A percentile compares a stretch with the other conserved stretches of the same genome.
phyloP scores from a whole-genome alignment of 2,797 vertebrate species.

The Garrulus glandarius region DNA sequence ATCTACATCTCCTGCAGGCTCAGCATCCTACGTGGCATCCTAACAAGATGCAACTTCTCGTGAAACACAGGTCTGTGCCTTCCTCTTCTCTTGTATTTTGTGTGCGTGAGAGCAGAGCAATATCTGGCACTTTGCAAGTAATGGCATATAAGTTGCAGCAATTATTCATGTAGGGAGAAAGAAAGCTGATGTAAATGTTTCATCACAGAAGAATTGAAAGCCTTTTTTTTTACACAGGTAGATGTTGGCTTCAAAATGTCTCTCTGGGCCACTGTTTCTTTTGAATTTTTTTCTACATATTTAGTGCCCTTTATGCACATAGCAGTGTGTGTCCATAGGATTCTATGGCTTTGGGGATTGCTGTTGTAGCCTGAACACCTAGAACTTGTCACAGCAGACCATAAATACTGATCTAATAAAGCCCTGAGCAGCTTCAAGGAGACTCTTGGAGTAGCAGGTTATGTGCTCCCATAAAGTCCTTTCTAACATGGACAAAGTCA shows the following conservation, averaged over 20 bases:
- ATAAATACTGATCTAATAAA: neutral
- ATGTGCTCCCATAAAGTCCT: neutral
- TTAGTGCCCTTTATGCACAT: neutral
- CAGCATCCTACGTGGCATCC: accelerated
- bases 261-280: neutral
- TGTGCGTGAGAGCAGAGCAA: neutral
- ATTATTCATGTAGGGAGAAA: neutral
- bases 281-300: neutral
- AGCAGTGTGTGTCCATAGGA: neutral
- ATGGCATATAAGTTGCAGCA: neutral
- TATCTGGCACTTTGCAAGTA: neutral
- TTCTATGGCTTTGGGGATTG: neutral
- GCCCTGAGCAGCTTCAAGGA: neutral
- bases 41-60: neutral
- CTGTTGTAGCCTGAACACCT: neutral
- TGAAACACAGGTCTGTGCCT: neutral
- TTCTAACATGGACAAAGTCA: neutral
- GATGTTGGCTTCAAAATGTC: neutral
- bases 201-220: neutral
- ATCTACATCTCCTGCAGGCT: neutral
- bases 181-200: neutral
- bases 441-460: neutral
- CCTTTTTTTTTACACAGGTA: neutral
- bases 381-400: neutral
- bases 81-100: no score